Evolutionary conservation across 2,113 vertebrate genomes (phyloP).

Genomic region (Albula glossodonta): DNA sequence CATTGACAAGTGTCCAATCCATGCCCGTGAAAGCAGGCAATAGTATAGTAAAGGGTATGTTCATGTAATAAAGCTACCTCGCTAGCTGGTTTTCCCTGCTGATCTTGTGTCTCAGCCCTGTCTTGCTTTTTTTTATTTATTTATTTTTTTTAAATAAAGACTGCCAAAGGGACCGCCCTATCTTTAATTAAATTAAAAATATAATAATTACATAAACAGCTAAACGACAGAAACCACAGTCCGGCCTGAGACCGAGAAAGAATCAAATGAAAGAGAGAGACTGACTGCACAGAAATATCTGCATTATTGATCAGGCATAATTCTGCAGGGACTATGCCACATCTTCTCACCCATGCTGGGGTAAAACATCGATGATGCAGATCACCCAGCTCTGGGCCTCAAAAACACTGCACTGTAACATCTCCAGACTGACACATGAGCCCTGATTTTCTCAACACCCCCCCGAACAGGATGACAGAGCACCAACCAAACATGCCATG

Average conservation of each 20-base stretch:
- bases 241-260: constrained; percentile 49
- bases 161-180: not conserved
- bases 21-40: no score
- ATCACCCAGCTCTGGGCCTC: no score
- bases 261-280: constrained; percentile 60
- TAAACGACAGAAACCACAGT: constrained; percentile 46
- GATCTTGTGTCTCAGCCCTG: not conserved
- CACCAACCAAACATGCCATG: no score
- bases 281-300: constrained; percentile 60
- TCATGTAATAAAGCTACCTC: not conserved
- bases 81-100: not conserved
- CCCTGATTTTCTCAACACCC: no score
- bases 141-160: not conserved
- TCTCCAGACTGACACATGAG: no score
- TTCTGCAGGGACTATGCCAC: constrained; percentile 46
- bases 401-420: no score
- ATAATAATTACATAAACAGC: constrained; percentile 42
- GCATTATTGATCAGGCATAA: constrained; percentile 69
- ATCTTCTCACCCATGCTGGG: not conserved
- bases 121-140: no score
- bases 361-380: no score
- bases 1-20: not conserved
- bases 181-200: constrained; percentile 23
- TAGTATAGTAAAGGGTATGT: not conserved
- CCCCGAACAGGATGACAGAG: no score